A percentile compares a stretch with the other conserved stretches of the same genome.
phyloP scores from a whole-genome alignment of 2,888 invertebrate genomes.

The Glaucopsyche alexis region DNA sequence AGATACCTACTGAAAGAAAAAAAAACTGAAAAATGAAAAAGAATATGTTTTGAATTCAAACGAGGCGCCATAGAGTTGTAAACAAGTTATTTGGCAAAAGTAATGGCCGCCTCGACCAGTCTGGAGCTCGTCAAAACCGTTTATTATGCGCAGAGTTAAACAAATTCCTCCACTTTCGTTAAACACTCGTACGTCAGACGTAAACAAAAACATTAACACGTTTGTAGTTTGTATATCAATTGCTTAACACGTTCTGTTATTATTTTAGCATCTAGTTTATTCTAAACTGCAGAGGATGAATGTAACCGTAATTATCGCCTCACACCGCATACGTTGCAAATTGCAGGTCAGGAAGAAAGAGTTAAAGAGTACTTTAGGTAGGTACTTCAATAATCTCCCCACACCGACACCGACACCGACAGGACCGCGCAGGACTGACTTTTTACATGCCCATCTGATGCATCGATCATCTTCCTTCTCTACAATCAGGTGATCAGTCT shows the following conservation, averaged over 20 bases:
- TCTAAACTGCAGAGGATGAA: not conserved
- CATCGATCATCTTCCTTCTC: too few relatives aligned
- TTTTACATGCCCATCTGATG: too few relatives aligned
- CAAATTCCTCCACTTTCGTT: slow-evolving; percentile 22
- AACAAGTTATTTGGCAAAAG: slow-evolving; percentile 17
- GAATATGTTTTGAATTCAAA: not conserved
- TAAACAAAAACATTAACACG: slow-evolving; percentile 5
- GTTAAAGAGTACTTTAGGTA: too few relatives aligned
- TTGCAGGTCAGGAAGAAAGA: too few relatives aligned
- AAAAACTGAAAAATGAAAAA: not conserved
- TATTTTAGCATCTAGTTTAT: not conserved
- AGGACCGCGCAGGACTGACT: too few relatives aligned
- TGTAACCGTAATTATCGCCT: too few relatives aligned
- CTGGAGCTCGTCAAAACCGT: slow-evolving; percentile 22
- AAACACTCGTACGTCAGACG: slow-evolving; percentile 9
- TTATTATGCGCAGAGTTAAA: slow-evolving; percentile 21
- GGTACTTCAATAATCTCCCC: too few relatives aligned
- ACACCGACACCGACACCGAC: too few relatives aligned
- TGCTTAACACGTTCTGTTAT: not conserved
- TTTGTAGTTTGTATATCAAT: slow-evolving; percentile 16
- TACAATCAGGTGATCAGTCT: too few relatives aligned
- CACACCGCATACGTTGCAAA: too few relatives aligned
- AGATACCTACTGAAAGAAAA: not conserved
- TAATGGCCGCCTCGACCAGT: slow-evolving; percentile 3
- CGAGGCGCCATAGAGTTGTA: slow-evolving; percentile 14